Conservation (phyloP, 2,888 invertebrate species). For the Nephrotoma guestfalica region DNA sequence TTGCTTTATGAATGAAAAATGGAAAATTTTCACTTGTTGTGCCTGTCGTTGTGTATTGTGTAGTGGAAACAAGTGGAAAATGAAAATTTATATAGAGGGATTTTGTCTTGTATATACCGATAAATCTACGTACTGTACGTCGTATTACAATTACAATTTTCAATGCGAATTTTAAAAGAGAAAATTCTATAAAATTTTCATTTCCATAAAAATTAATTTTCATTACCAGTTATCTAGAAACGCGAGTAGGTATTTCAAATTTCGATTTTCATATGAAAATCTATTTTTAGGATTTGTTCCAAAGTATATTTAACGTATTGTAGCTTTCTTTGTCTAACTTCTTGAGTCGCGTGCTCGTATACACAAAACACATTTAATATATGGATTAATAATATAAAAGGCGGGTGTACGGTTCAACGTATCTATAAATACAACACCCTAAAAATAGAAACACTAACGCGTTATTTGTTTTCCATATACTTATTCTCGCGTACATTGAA, state of each 20-base stretch:
- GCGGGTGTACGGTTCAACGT: neutral
- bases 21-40: neutral
- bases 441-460: neutral
- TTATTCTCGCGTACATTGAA: neutral
- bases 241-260: neutral
- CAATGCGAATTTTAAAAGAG: neutral
- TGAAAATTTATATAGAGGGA: neutral
- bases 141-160: neutral
- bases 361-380: neutral
- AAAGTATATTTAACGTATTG: neutral
- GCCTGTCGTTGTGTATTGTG: neutral
- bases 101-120: neutral
- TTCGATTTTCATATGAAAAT: neutral
- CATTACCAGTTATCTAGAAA: neutral
- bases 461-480: neutral
- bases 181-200: neutral
- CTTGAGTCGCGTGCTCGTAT: neutral
- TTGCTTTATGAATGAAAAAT: neutral
- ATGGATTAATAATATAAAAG: neutral
- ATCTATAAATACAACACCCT: neutral
- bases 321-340: neutral
- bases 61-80: neutral
- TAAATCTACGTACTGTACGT: neutral
- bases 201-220: slow-evolving; percentile 1
- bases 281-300: neutral